Evolutionary conservation across 2,888 invertebrate species (phyloP).

Genomic region (Philaethria dido): DNA sequence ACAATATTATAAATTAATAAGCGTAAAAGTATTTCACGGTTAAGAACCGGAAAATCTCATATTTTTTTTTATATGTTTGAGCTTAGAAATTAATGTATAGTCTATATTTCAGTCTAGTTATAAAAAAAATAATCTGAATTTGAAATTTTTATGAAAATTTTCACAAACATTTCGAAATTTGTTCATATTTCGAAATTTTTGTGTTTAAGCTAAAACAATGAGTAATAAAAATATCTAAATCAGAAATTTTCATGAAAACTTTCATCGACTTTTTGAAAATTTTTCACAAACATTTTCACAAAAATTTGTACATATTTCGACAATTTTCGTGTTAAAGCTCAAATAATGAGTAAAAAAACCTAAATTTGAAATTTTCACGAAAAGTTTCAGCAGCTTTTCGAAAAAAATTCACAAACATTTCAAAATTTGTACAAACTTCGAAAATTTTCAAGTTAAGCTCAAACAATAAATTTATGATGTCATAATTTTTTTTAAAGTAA

Average conservation of each 20-base stretch:
- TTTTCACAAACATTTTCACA: too few species aligned
- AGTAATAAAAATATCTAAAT: too few species aligned
- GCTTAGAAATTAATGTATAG: not conserved
- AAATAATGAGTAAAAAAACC: too few species aligned
- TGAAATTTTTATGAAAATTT: not conserved
- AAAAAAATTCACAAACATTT: not conserved
- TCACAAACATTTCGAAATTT: not conserved
- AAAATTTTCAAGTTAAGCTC: conserved; percentile 10
- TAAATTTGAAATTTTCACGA: not conserved
- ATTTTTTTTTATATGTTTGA: conserved; percentile 2
- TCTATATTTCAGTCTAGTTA: not conserved
- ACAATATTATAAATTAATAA: conserved; percentile 40
- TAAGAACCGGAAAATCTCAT: conserved; percentile 31
- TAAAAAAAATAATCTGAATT: not conserved
- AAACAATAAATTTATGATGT: conserved; percentile 18
- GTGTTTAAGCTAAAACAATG: conserved; percentile 18
- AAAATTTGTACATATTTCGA: too few species aligned
- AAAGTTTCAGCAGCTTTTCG: not conserved
- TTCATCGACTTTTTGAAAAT: too few species aligned
- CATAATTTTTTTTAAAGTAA: conserved; percentile 23
- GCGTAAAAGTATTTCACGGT: conserved; percentile 44
- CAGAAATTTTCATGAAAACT: too few species aligned
- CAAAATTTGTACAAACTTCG: not conserved
- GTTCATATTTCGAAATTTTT: not conserved
- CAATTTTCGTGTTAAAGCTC: too few species aligned